Evolutionary conservation across 2,888 invertebrate genomes (phyloP).

Genomic region (Himalopsyche kuldschensis): DNA sequence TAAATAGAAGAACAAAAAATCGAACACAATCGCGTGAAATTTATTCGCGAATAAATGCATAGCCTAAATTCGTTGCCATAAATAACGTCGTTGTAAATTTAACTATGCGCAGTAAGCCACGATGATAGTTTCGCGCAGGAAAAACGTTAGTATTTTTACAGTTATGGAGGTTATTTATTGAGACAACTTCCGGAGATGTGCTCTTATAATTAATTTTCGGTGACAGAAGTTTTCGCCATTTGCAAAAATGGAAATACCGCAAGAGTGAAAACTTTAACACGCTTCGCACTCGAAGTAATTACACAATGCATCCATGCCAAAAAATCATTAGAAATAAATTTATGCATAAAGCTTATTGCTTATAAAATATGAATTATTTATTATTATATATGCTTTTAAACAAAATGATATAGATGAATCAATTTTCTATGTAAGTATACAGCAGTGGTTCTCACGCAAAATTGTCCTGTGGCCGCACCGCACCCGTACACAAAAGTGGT

Average conservation of each 20-base stretch:
- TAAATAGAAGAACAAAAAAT: not conserved
- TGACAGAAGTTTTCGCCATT: not conserved
- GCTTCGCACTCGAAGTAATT: not conserved
- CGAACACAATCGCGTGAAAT: not conserved
- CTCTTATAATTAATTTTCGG: not conserved
- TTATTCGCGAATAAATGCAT: not conserved
- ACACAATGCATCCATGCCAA: too few species aligned
- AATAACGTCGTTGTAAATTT: not conserved
- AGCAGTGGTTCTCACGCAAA: too few species aligned
- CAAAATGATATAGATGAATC: too few species aligned
- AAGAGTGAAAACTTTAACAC: not conserved
- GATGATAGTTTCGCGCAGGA: not conserved
- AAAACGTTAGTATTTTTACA: not conserved
- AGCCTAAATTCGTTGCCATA: not conserved
- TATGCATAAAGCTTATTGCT: too few species aligned
- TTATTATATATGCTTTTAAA: too few species aligned
- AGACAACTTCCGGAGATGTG: not conserved
- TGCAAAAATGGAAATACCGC: not conserved
- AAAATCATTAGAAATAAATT: too few species aligned
- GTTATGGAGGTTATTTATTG: not conserved
- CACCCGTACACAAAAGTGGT: too few species aligned
- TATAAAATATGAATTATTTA: too few species aligned
- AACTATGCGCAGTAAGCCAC: not conserved
- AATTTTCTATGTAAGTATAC: too few species aligned
- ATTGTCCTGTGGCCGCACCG: too few species aligned